A percentile compares a stretch with the other conserved stretches of the same genome.
Evolutionary conservation across 2,888 invertebrate genomes (phyloP).

Genomic region (Spatulosminthurus flaviceps): DNA sequence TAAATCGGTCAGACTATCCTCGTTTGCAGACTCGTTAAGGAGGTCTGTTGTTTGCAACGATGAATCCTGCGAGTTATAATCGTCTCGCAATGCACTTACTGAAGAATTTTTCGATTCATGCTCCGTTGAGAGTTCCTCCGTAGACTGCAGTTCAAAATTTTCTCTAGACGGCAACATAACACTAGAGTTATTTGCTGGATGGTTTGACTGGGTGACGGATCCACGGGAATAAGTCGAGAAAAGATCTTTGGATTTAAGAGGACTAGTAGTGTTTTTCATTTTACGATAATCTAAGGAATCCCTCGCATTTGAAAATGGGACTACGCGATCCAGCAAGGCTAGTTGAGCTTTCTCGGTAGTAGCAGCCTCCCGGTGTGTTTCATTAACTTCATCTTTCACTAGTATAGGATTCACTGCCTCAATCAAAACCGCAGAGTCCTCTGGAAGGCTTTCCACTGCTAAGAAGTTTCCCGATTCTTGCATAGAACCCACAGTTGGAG

Average conservation of each 20-base stretch:
- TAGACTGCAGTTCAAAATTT: no score
- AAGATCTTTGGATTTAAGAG: slow-evolving; percentile 56
- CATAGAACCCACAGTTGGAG: slow-evolving; percentile 53
- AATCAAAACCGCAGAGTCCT: not conserved
- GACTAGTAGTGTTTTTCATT: slow-evolving; percentile 55
- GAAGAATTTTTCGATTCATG: no score
- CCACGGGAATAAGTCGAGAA: slow-evolving; percentile 44
- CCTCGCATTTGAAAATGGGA: slow-evolving; percentile 76
- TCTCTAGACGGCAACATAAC: no score
- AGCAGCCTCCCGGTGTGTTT: not conserved
- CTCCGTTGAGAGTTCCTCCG: no score
- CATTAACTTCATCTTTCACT: not conserved
- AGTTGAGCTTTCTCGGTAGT: slow-evolving; percentile 25
- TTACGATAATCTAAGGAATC: slow-evolving; percentile 72
- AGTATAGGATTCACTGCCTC: slow-evolving; percentile 36
- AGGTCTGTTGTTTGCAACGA: not conserved
- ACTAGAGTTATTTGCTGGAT: no score
- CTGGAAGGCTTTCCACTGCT: not conserved
- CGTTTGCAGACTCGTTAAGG: not conserved
- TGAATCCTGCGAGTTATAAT: not conserved
- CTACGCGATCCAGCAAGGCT: slow-evolving; percentile 70
- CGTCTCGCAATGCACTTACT: no score
- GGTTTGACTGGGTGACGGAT: no score
- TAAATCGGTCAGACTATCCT: slow-evolving; percentile 51
- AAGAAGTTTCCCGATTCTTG: slow-evolving; percentile 7